Percentiles rank a stretch among this genome's conserved stretches.
Conservation (phyloP, 2,113 vertebrate genomes). For the Antechinus flavipes region DNA sequence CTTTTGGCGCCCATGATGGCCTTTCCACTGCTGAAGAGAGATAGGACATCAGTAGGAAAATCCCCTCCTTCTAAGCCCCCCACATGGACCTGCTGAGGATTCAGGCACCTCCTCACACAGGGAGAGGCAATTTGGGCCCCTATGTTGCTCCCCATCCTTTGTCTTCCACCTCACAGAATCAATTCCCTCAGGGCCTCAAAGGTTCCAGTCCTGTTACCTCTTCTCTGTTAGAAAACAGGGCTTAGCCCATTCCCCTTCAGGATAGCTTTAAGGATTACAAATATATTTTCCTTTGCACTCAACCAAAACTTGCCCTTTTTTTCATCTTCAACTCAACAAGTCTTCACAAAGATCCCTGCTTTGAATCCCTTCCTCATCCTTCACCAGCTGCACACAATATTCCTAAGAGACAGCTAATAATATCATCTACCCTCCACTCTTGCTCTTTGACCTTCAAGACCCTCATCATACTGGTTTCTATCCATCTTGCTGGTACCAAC, state of each 20-base stretch:
- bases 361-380: background rate
- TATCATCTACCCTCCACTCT: background rate
- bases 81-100: background rate
- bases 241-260: background rate
- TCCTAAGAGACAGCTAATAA: background rate
- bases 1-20: background rate
- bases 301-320: background rate
- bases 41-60: background rate
- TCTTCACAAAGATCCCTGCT: background rate
- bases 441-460: background rate
- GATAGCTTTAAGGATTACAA: background rate
- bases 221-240: background rate
- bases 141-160: background rate
- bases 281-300: background rate
- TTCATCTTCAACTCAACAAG: background rate
- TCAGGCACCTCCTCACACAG: too few species aligned
- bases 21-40: conserved; percentile 54
- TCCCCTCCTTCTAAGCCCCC: too few species aligned
- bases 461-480: background rate
- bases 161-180: background rate
- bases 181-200: background rate
- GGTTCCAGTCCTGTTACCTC: background rate
- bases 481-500: background rate
- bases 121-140: too few species aligned
- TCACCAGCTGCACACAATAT: background rate